phyloP scores from a whole-genome alignment of 92 coral and sea anemone genomes.

The Zoanthus gigantus region DNA sequence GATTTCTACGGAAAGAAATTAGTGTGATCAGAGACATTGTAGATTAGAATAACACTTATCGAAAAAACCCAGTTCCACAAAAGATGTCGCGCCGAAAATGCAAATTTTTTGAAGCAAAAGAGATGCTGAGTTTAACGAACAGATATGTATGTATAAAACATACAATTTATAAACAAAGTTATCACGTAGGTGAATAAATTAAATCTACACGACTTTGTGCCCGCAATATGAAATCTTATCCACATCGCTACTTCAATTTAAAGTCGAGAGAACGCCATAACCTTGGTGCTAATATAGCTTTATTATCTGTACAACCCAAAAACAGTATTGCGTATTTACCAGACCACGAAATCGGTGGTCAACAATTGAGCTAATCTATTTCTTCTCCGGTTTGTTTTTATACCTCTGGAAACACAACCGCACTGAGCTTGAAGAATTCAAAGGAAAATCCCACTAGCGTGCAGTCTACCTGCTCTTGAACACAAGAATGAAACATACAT shows the following conservation, averaged over 20 bases:
- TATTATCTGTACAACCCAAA: slow-evolving; percentile 12
- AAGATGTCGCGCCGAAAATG: neutral
- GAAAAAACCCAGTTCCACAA: neutral
- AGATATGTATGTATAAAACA: neutral
- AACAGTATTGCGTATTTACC: slow-evolving; percentile 3
- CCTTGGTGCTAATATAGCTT: slow-evolving; percentile 18
- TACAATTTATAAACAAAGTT: slow-evolving; percentile 1
- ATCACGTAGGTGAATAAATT: slow-evolving; percentile 6
- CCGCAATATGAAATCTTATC: slow-evolving; percentile 43
- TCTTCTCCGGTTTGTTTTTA: slow-evolving; percentile 31
- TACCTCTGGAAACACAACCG: slow-evolving; percentile 22
- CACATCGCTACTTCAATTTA: slow-evolving; percentile 22
- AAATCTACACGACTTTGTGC: slow-evolving; percentile 24
- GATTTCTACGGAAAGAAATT: slow-evolving; percentile 36
- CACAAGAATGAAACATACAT: slow-evolving; percentile 17
- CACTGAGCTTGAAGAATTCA: slow-evolving; percentile 22
- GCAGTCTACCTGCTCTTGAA: neutral
- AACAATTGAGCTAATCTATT: slow-evolving; percentile 31
- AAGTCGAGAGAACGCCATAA: slow-evolving; percentile 25
- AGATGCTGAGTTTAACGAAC: neutral
- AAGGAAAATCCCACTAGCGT: neutral
- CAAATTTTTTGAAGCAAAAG: slow-evolving; percentile 2
- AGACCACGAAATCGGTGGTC: slow-evolving; percentile 6
- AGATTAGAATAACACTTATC: slow-evolving; percentile 3
- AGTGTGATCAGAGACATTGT: neutral